phyloP scores from a whole-genome alignment of 2,797 vertebrate species.

The Xenopus petersii region DNA sequence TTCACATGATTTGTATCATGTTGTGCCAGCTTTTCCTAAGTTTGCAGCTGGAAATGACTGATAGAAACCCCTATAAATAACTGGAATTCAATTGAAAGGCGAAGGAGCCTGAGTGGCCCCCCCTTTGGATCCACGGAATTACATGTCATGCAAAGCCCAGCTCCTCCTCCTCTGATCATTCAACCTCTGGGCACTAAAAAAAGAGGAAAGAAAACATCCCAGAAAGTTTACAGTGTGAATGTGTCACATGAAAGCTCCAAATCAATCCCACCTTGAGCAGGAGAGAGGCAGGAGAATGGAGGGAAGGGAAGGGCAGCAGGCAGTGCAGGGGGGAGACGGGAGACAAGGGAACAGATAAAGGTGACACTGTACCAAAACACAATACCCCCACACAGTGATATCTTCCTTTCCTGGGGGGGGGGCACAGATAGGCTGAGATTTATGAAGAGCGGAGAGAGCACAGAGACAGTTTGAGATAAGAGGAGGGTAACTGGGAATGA shows the following conservation, averaged over 20 bases:
- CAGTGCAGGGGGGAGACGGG: not conserved
- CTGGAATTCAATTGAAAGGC: too few relatives aligned
- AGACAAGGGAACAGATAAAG: not conserved
- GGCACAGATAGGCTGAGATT: slow-evolving; percentile 1
- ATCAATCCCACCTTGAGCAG: slow-evolving; percentile 6
- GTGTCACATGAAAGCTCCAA: slow-evolving; percentile 34
- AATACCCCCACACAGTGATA: too few relatives aligned
- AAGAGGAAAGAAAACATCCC: slow-evolving; percentile 28
- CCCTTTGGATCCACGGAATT: too few relatives aligned
- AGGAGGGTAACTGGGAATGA: not conserved
- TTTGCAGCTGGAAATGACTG: not conserved
- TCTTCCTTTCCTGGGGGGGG: too few relatives aligned
- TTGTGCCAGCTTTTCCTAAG: too few relatives aligned
- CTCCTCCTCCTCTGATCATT: slow-evolving; percentile 34
- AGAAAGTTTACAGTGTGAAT: slow-evolving; percentile 27
- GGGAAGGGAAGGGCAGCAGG: too few relatives aligned
- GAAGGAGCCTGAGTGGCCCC: too few relatives aligned
- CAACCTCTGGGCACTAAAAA: slow-evolving; percentile 25
- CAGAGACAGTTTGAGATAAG: not conserved
- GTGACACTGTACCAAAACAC: too few relatives aligned
- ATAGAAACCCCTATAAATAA: too few relatives aligned
- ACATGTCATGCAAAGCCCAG: slow-evolving; percentile 18
- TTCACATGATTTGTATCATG: too few relatives aligned
- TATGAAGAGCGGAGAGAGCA: slow-evolving; percentile 1
- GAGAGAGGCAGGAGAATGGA: too few relatives aligned